phyloP scores from a whole-genome alignment of 2,888 invertebrate genomes.

The Temnothorax ravouxi region DNA sequence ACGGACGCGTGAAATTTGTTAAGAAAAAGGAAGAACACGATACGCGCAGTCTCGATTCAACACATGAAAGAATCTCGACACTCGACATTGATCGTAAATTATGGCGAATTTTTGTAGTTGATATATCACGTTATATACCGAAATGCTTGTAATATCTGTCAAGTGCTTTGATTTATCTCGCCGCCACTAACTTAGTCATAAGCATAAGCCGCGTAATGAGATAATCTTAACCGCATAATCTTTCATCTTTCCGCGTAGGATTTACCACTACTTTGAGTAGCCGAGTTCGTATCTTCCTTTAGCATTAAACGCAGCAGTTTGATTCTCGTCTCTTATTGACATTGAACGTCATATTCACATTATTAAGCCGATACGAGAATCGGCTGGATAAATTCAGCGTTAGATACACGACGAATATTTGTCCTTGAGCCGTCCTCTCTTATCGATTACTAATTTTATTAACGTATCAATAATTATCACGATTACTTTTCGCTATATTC shows the following conservation, averaged over 20 bases:
- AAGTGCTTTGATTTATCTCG: slow-evolving; percentile 42
- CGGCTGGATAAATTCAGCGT: slow-evolving; percentile 1
- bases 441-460: neutral
- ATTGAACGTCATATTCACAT: neutral
- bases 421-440: neutral
- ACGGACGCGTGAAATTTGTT: slow-evolving; percentile 30
- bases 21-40: neutral
- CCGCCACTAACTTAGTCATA: slow-evolving; percentile 13
- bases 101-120: neutral
- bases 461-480: neutral
- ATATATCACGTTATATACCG: neutral
- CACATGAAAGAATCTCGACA: neutral
- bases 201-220: slow-evolving; percentile 31
- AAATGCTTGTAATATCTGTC: slow-evolving; percentile 38
- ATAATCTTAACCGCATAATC: slow-evolving; percentile 31
- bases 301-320: neutral
- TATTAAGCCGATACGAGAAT: neutral
- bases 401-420: neutral
- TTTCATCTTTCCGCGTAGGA: slow-evolving; percentile 29
- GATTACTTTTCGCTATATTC: neutral
- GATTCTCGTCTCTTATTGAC: slow-evolving; percentile 2
- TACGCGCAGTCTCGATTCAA: slow-evolving; percentile 1
- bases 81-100: slow-evolving; percentile 30
- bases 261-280: neutral
- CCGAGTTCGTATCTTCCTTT: neutral